Base-by-base conservation (phyloP, 2,113 vertebrate genomes). In the Porphyrio hochstetteri region DNA sequence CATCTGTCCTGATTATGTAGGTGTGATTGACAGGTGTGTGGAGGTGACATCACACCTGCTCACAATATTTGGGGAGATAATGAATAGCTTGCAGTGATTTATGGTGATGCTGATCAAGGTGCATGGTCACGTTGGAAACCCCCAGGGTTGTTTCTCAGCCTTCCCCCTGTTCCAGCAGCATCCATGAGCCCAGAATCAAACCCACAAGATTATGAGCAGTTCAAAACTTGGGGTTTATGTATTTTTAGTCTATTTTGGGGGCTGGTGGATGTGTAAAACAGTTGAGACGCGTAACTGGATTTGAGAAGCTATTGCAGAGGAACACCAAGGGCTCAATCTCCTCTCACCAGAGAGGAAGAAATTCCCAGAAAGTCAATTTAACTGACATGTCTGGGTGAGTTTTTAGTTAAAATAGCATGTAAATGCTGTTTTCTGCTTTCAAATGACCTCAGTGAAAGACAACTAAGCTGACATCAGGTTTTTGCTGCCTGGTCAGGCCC, bases 281-380 rank as follows among this genome's bases (percentile, higher is more conserved):
- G 31, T 52, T 16, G 46, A 46, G 79, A 79, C 6, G 0, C 2
- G n/a, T 67, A 46, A 67, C 31, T 9, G 40, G 36, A 13, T 82
- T 61, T 53, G 36, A 52, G 81, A 29, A 38, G 33, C 70, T 79
- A 2, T 88, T 82, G 44, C 44, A 36, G 7, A 56, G 81, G 38
- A 82, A 14, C 46, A 7, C 50, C 5, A 46, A 46, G 70, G 70
- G 61, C 64, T 82, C 63, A 16, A 53, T 55, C 76, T 52, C 33
- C 57, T 79, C 20, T 20, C 28, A 10, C 42, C 7, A 2, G 38
- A 44, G 46, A 55, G 61, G 48, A 56, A 61, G 76, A 75, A 88
- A 79, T 93, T 79, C 91, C 61, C 71, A 42, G 56, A 31, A 82
- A 86, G 61, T 42, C 81, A 69, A 88, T 93, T 91, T 65, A 75